Percentiles rank a stretch among this genome's conserved stretches.
Evolutionary conservation across 2,797 vertebrate genomes (phyloP).

Genomic region (Schizopygopsis malacanthus): DNA sequence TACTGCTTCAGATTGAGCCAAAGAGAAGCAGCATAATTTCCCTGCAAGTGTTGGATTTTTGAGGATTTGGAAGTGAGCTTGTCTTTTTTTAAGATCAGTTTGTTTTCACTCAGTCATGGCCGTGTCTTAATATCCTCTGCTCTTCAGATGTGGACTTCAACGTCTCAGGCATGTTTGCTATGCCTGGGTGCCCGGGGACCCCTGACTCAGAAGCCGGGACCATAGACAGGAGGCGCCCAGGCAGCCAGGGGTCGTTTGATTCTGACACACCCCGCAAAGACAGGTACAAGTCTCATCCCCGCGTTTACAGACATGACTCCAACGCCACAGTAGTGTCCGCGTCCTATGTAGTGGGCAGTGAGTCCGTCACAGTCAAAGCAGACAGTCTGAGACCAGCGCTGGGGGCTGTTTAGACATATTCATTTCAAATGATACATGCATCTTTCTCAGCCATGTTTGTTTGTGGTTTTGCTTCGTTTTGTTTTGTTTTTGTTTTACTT

Average conservation of each 20-base stretch:
- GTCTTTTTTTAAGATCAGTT: not conserved
- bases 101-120: not conserved
- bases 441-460: constrained; percentile 47
- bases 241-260: constrained; percentile 78
- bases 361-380: constrained; percentile 79
- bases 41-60: not conserved
- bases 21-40: not conserved
- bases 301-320: constrained; percentile 79
- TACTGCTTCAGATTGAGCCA: not conserved
- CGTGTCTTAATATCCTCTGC: not conserved
- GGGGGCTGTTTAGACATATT: constrained; percentile 61
- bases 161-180: constrained; percentile 91
- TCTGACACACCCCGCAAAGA: constrained; percentile 89
- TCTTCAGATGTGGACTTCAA: constrained; percentile 93
- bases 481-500: not conserved
- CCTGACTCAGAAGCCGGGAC: constrained; percentile 80
- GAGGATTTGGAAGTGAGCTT: not conserved
- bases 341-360: constrained; percentile 80
- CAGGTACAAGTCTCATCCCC: constrained; percentile 85
- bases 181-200: constrained; percentile 76
- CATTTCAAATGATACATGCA: constrained; percentile 43
- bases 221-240: constrained; percentile 88
- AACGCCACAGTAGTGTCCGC: constrained; percentile 74
- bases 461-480: not conserved
- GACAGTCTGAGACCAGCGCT: constrained; percentile 72